Evolutionary conservation across 2,797 vertebrate genomes (phyloP), one percentile per base, ranked within the genome.

Genomic region (Garrulus glandarius): DNA sequence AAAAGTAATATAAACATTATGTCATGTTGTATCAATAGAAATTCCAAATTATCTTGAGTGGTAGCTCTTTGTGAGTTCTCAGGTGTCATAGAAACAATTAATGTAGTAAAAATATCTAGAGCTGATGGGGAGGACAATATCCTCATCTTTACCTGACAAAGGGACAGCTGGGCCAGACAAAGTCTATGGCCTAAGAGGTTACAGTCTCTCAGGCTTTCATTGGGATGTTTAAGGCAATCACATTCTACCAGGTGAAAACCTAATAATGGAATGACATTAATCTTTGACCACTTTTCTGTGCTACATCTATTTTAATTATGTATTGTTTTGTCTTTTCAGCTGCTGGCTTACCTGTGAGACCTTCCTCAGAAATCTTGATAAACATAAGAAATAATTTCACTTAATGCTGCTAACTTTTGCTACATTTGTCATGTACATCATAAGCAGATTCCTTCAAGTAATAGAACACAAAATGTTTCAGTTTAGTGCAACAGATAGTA

Each of bases 261-360:
- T 8, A 46, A 24, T 26, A 23, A 3, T 9, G 5, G 34, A 70
- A 57, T 0, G 0, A 29, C 5, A 0, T 52, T 47, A 21, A 46
- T 6, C 5, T 88, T 80, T 82, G 13, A 46, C 9, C 2, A 22
- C 24, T 75, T 14, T 85, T 55, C 41, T 52, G 6, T 6, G 16
- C 13, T 65, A 20, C 13, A 22, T 21, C 4, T 67, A 15, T 77
- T 67, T 37, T 76, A 70, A 24, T 12, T 13, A 11, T 21, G 5
- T n/a, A 34, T 13, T 87, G 2, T 2, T 76, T 65, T 60, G 3
- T 13, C 6, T 87, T 60, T 79, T 47, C 27, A 65, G 30, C 16
- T 23, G 10, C 24, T n/a, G 4, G 4, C 0, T 68, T 43, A 11
- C 5, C 5, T 49, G 2, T 46, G 16, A 10, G 17, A 17, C 2